Percentiles rank a stretch among this genome's conserved stretches.
These are phyloP conservation scores for Rhizomys pruinosus DNA, from an alignment of 2,113 vertebrate genomes.

Conservation along the genomic window DNA sequence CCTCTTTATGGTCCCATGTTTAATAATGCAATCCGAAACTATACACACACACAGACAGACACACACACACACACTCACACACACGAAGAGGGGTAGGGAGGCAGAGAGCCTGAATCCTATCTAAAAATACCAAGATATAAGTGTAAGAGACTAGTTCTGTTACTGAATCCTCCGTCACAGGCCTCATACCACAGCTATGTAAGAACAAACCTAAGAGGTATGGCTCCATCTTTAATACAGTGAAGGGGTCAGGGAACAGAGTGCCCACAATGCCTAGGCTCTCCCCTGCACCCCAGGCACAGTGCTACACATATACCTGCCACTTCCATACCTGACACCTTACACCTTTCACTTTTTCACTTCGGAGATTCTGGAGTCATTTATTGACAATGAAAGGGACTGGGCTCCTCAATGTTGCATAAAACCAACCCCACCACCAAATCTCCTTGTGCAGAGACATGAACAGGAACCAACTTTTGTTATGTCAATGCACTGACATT, in stretches of 20 bases:
- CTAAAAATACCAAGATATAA: background rate
- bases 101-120: background rate
- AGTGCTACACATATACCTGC: background rate
- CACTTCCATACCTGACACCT: background rate
- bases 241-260: background rate
- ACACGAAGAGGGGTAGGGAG: background rate
- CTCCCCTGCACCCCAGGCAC: background rate
- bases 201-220: background rate
- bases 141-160: background rate
- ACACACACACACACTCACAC: background rate
- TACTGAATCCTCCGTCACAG: background rate
- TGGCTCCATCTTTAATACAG: background rate
- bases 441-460: background rate
- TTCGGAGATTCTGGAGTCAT: background rate
- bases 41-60: background rate
- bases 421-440: background rate
- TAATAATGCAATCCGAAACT: background rate
- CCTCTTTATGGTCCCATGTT: background rate
- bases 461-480: background rate
- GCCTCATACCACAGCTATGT: background rate
- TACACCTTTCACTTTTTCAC: background rate
- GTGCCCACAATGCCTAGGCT: background rate
- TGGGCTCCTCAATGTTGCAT: background rate
- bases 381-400: background rate
- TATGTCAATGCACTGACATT: background rate